Percentiles rank a stretch among this genome's conserved stretches.
phyloP scores from a whole-genome alignment of 2,113 vertebrate genomes.

The Xyliphius kryptos region DNA sequence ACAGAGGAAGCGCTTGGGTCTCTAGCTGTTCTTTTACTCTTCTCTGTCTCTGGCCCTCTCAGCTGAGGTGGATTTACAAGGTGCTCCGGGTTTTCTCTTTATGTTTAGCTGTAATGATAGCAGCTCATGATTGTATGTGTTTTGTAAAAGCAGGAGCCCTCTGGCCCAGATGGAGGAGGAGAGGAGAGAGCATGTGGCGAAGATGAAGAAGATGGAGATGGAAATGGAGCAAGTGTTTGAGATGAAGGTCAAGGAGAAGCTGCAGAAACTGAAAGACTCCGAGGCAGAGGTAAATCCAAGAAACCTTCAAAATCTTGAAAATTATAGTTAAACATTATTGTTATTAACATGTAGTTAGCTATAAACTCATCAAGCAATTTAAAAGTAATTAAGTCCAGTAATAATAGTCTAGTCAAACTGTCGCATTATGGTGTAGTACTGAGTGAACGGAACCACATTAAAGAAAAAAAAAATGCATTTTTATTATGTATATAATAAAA shows the following conservation, averaged over 20 bases:
- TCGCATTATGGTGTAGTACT: too few species aligned
- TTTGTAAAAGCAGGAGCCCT: slow-evolving; percentile 71
- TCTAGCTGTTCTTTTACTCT: too few species aligned
- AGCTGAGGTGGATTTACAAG: slow-evolving; percentile 6
- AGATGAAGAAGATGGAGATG: slow-evolving; percentile 97
- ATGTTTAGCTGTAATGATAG: slow-evolving; percentile 8
- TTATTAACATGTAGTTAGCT: too few species aligned
- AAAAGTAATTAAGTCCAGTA: too few species aligned
- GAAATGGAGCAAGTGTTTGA: slow-evolving; percentile 98
- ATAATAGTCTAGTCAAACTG: too few species aligned
- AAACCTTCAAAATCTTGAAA: too few species aligned
- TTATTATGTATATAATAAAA: too few species aligned
- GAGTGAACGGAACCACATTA: too few species aligned
- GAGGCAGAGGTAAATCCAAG: slow-evolving; percentile 80
- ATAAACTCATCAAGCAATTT: too few species aligned
- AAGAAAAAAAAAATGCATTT: too few species aligned
- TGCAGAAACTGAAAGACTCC: slow-evolving; percentile 90
- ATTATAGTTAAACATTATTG: too few species aligned
- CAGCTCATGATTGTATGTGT: slow-evolving; percentile 15
- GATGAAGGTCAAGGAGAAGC: slow-evolving; percentile 97
- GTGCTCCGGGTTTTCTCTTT: background rate
- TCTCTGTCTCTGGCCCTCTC: background rate
- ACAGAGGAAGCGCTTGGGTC: too few species aligned
- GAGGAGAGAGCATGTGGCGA: slow-evolving; percentile 83
- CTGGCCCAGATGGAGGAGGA: slow-evolving; percentile 96